Conservation (phyloP, 2,113 vertebrate species). For the Aepyceros melampus region DNA sequence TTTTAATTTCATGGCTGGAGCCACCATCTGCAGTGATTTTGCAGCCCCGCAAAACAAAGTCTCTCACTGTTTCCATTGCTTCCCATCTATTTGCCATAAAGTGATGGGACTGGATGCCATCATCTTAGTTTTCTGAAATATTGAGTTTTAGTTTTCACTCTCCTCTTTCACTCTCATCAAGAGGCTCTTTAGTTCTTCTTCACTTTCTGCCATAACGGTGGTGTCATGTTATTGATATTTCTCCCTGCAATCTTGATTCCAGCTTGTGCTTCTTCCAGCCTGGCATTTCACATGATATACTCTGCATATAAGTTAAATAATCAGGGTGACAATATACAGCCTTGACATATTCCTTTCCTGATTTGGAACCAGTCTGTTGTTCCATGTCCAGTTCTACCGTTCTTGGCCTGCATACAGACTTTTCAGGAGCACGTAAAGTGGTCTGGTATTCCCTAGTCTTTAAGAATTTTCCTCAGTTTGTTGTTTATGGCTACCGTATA, state of each 20-base stretch:
- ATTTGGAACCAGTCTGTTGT: background rate
- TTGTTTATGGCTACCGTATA: background rate
- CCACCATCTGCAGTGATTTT: background rate
- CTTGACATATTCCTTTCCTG: rapidly evolving
- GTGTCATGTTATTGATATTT: background rate
- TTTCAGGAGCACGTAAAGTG: background rate
- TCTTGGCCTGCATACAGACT: background rate
- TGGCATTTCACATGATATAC: background rate
- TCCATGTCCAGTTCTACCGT: background rate
- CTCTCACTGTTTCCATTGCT: background rate
- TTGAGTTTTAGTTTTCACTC: background rate
- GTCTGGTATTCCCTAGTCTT: background rate
- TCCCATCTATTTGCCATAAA: background rate
- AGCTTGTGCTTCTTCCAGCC: background rate
- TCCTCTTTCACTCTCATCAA: background rate
- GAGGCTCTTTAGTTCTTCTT: background rate
- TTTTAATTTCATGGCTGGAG: background rate
- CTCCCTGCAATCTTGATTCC: background rate
- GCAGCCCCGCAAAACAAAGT: background rate
- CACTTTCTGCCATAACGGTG: background rate
- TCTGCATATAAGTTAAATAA: background rate
- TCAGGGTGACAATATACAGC: background rate
- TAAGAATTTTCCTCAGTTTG: background rate
- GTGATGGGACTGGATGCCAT: background rate
- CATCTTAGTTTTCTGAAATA: background rate